Evolutionary conservation across 2,113 vertebrate species (phyloP), one percentile per base, ranked within the genome.

Genomic region (Dendropsophus ebraccatus): DNA sequence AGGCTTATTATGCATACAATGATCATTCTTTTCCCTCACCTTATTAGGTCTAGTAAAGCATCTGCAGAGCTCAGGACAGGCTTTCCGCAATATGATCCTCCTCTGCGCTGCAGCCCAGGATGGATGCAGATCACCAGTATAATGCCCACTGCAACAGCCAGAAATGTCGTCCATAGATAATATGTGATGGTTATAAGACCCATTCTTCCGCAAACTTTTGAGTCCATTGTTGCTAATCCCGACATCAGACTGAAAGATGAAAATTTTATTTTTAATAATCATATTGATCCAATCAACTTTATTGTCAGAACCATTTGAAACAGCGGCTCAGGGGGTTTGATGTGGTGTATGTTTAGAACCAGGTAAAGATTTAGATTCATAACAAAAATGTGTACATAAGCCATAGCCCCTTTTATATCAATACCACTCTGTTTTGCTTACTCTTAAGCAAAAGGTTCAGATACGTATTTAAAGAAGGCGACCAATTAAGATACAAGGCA

Each of bases 111-210:
- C 96, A 0, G 90, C 91, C 96, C 96, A 0, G 96, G 96, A 79
- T 96, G 96, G 90, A 97, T 96, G 93, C 92, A 92, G 87, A 95
- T 25, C 72, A 97, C 96, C 0, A 97, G 92, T 19, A 95, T 16
- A 88, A 97, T 97, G 54, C 96, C 96, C 0, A 96, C 90, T 0
- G 95, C 92, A 67, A 97, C 96, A 0, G 96, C 96, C 19, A 97
- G 90, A 91, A 97, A 97, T 41, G 96, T 97, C 82, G 96, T 97
- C 96, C 96, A 97, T 49, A 97, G 93, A 89, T 97, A 97, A 87
- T 97, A 97, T 28, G 96, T 97, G 88, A 97, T 93, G 0, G 96
- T 97, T 83, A 97, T 93, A 75, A 97, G 82, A 0, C 96, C 96
- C 94, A 97, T 96, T 79, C 94, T 91, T 70, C 96, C 96, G 0